Evolutionary conservation across 2,888 invertebrate species (phyloP), one percentile per base, ranked within the genome.

Genomic region (Temnothorax rugatulus): DNA sequence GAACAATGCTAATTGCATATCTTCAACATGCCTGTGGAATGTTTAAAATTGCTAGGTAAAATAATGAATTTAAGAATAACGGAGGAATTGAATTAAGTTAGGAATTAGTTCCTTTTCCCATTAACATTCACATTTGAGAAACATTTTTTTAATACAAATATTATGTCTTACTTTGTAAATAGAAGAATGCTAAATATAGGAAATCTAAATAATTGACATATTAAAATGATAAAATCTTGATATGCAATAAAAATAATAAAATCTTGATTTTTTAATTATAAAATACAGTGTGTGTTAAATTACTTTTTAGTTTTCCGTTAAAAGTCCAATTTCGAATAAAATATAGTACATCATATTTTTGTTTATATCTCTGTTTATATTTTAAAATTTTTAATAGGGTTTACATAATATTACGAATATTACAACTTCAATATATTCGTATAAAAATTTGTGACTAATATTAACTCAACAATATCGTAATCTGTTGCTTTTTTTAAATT

Each of bases 31-130:
- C 15, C 4, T 71, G 69, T 9, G 69, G 69, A 38, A 71, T 71
- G 69, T 71, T 71, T n/a, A 52, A 4, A 71, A 54, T 71, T 38
- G 69, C 69, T 38, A 71, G 69, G 69, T 71, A 71, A 34, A 15
- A 11, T 34, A 34, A 44, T 11, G 9, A 25, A 47, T 3, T 13
- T 66, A 44, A 47, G 4, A 25, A 47, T n/a, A 68, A 41, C 41
- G 1, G 8, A 9, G 8, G 9, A 41, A 47, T 41, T n/a, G 4
- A 63, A n/a, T n/a, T n/a, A n/a, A 63, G 5, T 38, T 63, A n/a
- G 0, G 11, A n/a, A n/a, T 63, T 11, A 2, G n/a, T 63, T 61
- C 1, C 34, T 4, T 61, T n/a, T 63, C 0, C 9, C 1, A 52
- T 21, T 52, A n/a, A 15, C 4, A 15, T 47, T 47, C 15, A 15